A percentile compares a stretch with the other conserved stretches of the same genome.
These are phyloP conservation scores for Machimus atricapillus DNA, from an alignment of 2,888 invertebrate genomes.

Conservation along the genomic window DNA sequence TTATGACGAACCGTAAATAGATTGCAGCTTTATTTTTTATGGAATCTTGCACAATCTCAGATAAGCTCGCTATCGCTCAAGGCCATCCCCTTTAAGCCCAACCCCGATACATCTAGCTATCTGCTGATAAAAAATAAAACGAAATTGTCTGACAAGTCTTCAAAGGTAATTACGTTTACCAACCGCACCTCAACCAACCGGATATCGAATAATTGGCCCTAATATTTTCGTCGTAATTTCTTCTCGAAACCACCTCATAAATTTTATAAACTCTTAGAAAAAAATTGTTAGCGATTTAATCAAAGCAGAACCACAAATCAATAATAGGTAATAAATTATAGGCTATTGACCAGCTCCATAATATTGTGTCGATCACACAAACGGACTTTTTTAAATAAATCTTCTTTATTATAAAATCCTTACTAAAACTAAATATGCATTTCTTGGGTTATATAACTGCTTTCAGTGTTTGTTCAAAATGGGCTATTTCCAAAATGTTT, in stretches of 20 bases:
- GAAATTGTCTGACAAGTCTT: background rate
- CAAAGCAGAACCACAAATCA: no score
- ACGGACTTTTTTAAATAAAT: no score
- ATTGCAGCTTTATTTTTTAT: background rate
- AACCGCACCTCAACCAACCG: background rate
- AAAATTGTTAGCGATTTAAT: background rate
- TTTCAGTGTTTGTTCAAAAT: no score
- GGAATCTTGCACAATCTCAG: background rate
- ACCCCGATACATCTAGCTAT: background rate
- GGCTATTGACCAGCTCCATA: no score
- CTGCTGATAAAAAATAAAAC: background rate
- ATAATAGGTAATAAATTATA: no score
- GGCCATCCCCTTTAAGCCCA: background rate
- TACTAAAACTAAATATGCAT: no score
- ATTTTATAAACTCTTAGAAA: background rate
- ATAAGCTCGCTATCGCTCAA: background rate
- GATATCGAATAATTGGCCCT: no score
- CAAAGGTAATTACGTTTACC: background rate
- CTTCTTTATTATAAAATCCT: no score
- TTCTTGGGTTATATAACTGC: no score
- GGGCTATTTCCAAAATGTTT: no score
- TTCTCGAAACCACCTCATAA: background rate
- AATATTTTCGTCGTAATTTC: background rate
- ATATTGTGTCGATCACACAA: no score
- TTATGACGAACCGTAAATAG: background rate